Conservation (phyloP, 92 coral and sea anemone genomes). For the Porites cylindrica region DNA sequence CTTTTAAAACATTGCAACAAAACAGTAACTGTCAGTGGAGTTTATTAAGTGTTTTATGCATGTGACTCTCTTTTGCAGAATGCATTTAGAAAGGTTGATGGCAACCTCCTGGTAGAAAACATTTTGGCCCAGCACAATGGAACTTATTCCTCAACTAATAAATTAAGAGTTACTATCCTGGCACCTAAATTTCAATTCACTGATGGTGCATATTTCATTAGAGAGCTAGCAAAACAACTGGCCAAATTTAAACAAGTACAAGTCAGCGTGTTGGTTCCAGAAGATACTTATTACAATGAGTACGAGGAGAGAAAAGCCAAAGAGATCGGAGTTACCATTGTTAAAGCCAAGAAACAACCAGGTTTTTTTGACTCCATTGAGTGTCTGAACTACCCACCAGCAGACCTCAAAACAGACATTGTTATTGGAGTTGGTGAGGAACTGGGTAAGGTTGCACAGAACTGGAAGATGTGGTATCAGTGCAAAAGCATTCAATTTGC, state of each 20-base stretch:
- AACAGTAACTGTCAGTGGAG: no score
- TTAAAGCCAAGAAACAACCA: neutral
- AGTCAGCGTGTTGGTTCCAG: neutral
- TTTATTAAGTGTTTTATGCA: no score
- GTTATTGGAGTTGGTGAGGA: neutral
- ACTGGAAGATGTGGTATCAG: neutral
- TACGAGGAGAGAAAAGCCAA: neutral
- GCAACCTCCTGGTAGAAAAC: no score
- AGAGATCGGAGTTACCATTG: neutral
- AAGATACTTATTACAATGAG: neutral
- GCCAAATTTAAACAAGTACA: neutral
- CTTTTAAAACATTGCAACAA: no score
- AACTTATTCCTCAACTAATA: no score
- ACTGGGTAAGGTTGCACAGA: neutral
- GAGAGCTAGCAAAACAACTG: neutral
- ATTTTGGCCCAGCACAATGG: no score
- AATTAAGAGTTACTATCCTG: neutral
- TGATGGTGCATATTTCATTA: neutral
- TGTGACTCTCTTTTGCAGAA: no score
- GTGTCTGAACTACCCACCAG: neutral
- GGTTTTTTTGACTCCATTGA: neutral
- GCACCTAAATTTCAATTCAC: neutral
- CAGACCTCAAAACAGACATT: neutral
- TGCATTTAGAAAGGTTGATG: no score
- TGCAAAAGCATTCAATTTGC: neutral